These are phyloP conservation scores for Leuciscus idus DNA, from an alignment of 2,113 vertebrate species.

Conservation along the genomic window DNA sequence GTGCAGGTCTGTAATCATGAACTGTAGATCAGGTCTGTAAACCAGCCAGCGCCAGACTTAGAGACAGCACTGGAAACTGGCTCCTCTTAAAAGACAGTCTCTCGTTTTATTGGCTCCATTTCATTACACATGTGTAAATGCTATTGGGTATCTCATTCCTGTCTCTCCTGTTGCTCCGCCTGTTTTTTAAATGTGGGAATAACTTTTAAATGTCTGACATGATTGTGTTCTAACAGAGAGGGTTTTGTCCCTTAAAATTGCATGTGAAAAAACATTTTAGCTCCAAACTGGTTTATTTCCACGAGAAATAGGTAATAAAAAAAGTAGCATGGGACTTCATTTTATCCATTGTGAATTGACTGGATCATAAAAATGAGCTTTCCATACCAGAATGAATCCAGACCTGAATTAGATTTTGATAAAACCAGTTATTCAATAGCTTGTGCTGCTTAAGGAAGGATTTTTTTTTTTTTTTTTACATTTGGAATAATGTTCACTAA, in stretches of 20 bases:
- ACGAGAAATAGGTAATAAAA: not conserved
- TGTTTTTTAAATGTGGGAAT: not conserved
- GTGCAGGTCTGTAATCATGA: conserved; percentile 7
- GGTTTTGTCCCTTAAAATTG: not conserved
- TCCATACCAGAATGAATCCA: too few relatives aligned
- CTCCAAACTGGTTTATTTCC: not conserved
- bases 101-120: conserved; percentile 14
- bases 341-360: too few relatives aligned
- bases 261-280: not conserved
- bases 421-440: not conserved
- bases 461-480: not conserved
- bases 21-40: not conserved
- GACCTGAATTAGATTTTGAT: too few relatives aligned
- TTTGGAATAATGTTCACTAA: not conserved
- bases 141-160: not conserved
- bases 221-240: not conserved
- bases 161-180: not conserved
- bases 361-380: too few relatives aligned
- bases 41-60: not conserved
- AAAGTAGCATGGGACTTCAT: too few relatives aligned
- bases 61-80: not conserved
- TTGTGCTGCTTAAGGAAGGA: not conserved
- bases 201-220: not conserved
- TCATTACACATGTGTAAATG: conserved; percentile 36
- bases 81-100: conserved; percentile 6